Conservation (phyloP, 92 coral and sea anemone species). For the Ricordea florida region DNA sequence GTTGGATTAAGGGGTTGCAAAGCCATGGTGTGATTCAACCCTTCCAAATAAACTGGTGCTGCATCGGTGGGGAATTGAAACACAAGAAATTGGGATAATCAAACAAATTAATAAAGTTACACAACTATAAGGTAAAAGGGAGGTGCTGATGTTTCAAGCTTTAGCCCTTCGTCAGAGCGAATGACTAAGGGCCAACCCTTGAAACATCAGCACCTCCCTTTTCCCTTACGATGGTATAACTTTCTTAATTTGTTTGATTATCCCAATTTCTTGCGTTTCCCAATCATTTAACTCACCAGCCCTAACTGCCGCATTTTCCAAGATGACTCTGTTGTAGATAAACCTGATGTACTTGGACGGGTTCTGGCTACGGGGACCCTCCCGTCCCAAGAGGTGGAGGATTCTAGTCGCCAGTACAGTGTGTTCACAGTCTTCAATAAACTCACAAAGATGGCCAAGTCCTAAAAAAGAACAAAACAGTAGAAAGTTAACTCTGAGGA, state of each 20-base stretch:
- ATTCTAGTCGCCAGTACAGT: conserved; percentile 97
- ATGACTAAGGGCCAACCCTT: no score
- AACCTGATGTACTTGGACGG: conserved; percentile 95
- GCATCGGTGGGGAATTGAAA: no score
- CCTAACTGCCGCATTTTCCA: conserved; percentile 98
- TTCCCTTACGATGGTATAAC: no score
- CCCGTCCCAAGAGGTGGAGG: conserved; percentile 95
- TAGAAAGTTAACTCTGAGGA: not conserved
- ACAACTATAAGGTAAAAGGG: no score
- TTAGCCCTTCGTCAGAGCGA: no score
- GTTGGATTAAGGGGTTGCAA: not conserved
- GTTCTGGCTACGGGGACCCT: conserved; percentile 95
- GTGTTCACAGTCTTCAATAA: conserved; percentile 99
- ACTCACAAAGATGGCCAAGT: conserved; percentile 97
- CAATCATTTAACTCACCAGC: conserved; percentile 63
- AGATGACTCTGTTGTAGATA: conserved; percentile 95
- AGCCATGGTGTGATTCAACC: not conserved
- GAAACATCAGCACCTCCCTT: no score
- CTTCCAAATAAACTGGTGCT: no score
- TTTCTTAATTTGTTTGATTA: no score
- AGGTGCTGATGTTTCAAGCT: no score
- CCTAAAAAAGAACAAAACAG: conserved; percentile 46
- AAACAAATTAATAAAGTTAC: no score
- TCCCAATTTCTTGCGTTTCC: no score
- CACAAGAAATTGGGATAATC: no score